phyloP scores from a whole-genome alignment of 2,888 invertebrate genomes.

The Halictus quadricinctus region DNA sequence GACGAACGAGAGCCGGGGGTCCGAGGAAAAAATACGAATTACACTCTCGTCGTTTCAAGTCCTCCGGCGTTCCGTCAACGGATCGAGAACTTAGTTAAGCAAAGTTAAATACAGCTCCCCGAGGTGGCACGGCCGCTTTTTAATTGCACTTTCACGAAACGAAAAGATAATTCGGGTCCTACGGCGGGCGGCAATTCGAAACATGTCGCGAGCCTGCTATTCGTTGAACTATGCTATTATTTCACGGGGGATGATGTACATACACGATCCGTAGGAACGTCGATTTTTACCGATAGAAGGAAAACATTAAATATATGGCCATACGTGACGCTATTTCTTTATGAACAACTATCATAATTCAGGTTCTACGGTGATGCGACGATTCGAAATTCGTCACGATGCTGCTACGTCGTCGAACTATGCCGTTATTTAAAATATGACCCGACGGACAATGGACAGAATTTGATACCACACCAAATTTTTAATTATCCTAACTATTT shows the following conservation, averaged over 20 bases:
- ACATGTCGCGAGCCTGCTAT: constrained; percentile 1
- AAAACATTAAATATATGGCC: too few relatives aligned
- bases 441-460: not conserved
- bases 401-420: too few relatives aligned
- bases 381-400: too few relatives aligned
- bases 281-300: too few relatives aligned
- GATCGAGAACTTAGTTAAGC: constrained; percentile 80
- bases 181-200: constrained; percentile 20
- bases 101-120: constrained; percentile 82
- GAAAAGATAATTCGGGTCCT: constrained; percentile 68
- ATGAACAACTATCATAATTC: too few relatives aligned
- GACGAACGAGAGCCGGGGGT: constrained; percentile 31
- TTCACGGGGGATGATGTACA: not conserved
- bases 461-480: not conserved
- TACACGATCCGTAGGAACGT: too few relatives aligned
- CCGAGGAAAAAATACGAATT: constrained; percentile 69
- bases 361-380: too few relatives aligned
- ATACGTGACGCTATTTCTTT: too few relatives aligned
- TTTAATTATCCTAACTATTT: not conserved
- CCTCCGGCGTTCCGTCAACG: constrained; percentile 80
- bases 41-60: constrained; percentile 72
- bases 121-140: constrained; percentile 79
- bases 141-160: constrained; percentile 79
- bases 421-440: too few relatives aligned
- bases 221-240: not conserved